These are phyloP conservation scores for Perithous albicinctus DNA, from an alignment of 2,888 invertebrate species.

Conservation along the genomic window DNA sequence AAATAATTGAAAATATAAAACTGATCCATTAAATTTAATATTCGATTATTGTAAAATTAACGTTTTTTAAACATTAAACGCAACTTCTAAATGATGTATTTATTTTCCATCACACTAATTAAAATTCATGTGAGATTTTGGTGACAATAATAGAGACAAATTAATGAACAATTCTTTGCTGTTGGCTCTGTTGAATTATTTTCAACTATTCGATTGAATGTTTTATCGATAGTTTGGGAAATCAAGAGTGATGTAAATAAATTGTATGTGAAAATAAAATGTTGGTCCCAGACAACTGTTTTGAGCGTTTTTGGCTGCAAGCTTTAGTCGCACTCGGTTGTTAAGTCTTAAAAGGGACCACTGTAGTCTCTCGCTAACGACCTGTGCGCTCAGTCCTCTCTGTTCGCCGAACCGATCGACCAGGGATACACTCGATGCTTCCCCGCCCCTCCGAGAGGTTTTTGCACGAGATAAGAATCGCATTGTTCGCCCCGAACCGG, in stretches of 20 bases:
- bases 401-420: slow-evolving; percentile 21
- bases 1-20: too few species aligned
- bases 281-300: not conserved
- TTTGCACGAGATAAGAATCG: slow-evolving; percentile 65
- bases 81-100: too few species aligned
- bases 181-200: too few species aligned
- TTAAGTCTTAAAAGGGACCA: not conserved
- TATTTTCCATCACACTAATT: too few species aligned
- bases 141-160: too few species aligned
- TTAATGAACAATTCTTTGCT: too few species aligned
- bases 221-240: not conserved
- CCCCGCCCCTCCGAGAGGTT: slow-evolving; percentile 26
- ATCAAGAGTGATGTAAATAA: not conserved
- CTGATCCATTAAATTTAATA: too few species aligned
- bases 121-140: too few species aligned
- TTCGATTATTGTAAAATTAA: too few species aligned
- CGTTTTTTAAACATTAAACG: too few species aligned
- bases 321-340: not conserved
- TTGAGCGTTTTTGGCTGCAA: not conserved
- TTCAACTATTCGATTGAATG: not conserved
- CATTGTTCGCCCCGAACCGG: slow-evolving; percentile 62
- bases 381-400: not conserved
- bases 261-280: not conserved
- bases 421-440: not conserved
- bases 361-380: not conserved